Evolutionary conservation across 1,140 invertebrate species (phyloP).

Genomic region (Bradynema listronoti): DNA sequence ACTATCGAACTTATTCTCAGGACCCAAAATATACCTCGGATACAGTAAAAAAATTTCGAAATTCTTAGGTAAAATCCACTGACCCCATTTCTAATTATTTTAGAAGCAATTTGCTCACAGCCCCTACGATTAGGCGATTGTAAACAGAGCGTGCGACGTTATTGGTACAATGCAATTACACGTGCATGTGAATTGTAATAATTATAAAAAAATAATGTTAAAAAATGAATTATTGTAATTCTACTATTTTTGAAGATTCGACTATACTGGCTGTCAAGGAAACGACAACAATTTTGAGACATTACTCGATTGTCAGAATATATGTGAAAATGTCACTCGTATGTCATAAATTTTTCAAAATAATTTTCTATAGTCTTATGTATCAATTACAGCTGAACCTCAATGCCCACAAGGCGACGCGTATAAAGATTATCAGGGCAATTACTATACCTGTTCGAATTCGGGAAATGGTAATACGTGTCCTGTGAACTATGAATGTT

Average conservation of each 20-base stretch:
- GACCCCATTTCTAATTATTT: too few species aligned
- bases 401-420: constrained; percentile 56
- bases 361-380: constrained; percentile 5
- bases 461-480: constrained; percentile 51
- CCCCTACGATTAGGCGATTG: constrained; percentile 55
- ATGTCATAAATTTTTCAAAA: constrained; percentile 22
- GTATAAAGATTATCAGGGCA: constrained; percentile 57
- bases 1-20: too few species aligned
- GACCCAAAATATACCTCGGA: too few species aligned
- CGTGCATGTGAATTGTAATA: constrained; percentile 48
- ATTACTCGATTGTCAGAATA: constrained; percentile 56
- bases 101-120: constrained; percentile 56
- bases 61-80: too few species aligned
- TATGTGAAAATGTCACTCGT: constrained; percentile 56
- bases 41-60: too few species aligned
- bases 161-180: constrained; percentile 58
- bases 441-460: constrained; percentile 56
- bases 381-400: constrained; percentile 48
- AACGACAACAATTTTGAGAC: constrained; percentile 56
- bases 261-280: constrained; percentile 55
- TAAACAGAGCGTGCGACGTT: constrained; percentile 55
- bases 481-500: constrained; percentile 56
- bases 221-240: background rate
- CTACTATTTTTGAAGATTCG: constrained; percentile 26
- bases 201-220: background rate